These are phyloP conservation scores for Phyto melanocephala DNA, from an alignment of 2,888 invertebrate species.

Conservation along the genomic window DNA sequence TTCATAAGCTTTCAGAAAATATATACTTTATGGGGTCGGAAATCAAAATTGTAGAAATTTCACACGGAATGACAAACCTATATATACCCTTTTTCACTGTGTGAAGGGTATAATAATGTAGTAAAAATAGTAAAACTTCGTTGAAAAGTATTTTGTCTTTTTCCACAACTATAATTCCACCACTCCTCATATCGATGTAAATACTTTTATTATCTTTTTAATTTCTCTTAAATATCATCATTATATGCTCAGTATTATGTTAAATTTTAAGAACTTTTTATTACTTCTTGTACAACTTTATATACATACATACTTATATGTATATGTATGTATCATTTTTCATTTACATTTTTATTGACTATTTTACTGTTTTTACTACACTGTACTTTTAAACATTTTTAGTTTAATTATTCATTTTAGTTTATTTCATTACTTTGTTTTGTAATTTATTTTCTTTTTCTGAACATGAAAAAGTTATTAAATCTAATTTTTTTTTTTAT, in stretches of 20 bases:
- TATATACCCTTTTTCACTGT: too few relatives aligned
- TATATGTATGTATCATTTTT: not conserved
- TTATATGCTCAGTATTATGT: slow-evolving; percentile 78
- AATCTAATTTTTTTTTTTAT: too few relatives aligned
- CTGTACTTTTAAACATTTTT: slow-evolving; percentile 23
- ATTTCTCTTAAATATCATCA: slow-evolving; percentile 58
- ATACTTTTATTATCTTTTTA: not conserved
- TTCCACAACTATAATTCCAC: not conserved
- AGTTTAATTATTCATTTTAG: slow-evolving; percentile 29
- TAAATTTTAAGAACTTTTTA: slow-evolving; percentile 76
- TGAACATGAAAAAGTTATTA: too few relatives aligned
- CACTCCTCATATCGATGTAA: too few relatives aligned
- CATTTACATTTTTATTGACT: slow-evolving; percentile 41
- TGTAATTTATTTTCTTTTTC: too few relatives aligned
- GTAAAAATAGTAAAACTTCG: slow-evolving; percentile 58
- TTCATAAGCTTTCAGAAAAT: too few relatives aligned
- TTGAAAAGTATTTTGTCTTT: not conserved
- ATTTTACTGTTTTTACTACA: slow-evolving; percentile 60
- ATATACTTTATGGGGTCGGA: too few relatives aligned
- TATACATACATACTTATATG: too few relatives aligned
- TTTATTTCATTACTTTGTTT: slow-evolving; percentile 23
- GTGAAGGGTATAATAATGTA: too few relatives aligned
- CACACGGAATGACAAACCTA: too few relatives aligned
- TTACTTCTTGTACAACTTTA: slow-evolving; percentile 65
- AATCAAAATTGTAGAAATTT: too few relatives aligned